Conservation (phyloP, 2,113 vertebrate species). For the Bujurquina vittata region DNA sequence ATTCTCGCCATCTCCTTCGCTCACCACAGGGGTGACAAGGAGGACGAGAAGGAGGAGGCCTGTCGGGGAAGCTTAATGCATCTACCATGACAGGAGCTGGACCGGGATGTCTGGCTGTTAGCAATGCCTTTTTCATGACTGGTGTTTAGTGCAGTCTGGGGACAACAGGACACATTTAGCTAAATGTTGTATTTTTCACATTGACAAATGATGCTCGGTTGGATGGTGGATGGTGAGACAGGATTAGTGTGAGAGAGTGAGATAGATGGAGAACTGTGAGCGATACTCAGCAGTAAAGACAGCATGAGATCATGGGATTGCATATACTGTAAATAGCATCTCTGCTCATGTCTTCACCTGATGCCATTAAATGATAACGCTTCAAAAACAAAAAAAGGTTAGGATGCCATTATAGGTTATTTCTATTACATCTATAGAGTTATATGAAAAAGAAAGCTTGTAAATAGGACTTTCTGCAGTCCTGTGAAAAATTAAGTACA, state of each 20-base stretch:
- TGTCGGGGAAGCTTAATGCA: slow-evolving; percentile 49
- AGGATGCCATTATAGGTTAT: not conserved
- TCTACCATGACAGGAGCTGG: slow-evolving; percentile 61
- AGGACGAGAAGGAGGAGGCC: slow-evolving; percentile 17
- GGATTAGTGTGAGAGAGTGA: not conserved
- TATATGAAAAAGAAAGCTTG: not conserved
- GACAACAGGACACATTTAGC: slow-evolving; percentile 63
- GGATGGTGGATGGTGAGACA: not conserved
- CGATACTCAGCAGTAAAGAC: not conserved
- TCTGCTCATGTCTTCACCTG: not conserved
- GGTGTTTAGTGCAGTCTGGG: slow-evolving; percentile 70
- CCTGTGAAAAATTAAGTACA: not conserved
- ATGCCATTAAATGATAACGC: accelerated
- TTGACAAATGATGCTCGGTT: slow-evolving; percentile 61
- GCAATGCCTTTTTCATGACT: slow-evolving; percentile 60
- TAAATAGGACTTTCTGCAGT: not conserved
- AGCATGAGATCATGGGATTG: not conserved
- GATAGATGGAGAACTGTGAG: not conserved
- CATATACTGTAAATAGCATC: not conserved
- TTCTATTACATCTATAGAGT: not conserved
- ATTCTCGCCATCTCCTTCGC: slow-evolving; percentile 10
- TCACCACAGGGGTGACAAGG: slow-evolving; percentile 34
- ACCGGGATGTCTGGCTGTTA: slow-evolving; percentile 65
- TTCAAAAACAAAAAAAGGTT: not conserved
- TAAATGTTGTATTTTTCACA: slow-evolving; percentile 61